These are phyloP conservation scores for Eustalomyia histrio DNA, from an alignment of 2,888 invertebrate species.

Conservation along the genomic window DNA sequence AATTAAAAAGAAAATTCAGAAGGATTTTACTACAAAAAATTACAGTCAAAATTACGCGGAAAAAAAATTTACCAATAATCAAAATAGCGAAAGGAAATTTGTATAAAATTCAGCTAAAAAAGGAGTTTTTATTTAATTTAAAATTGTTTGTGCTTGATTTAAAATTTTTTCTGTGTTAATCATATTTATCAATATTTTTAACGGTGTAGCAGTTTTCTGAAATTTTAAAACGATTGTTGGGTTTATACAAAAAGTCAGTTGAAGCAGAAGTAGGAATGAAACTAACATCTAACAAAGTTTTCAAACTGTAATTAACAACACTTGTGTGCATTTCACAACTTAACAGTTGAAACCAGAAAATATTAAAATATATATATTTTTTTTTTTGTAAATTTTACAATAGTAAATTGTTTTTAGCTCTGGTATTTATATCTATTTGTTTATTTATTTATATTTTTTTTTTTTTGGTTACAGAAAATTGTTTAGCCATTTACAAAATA, in stretches of 20 bases:
- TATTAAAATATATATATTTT: not conserved
- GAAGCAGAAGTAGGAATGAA: not conserved
- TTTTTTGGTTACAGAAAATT: not conserved
- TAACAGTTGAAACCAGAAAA: conserved; percentile 1
- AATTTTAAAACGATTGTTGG: too few species aligned
- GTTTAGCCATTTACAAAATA: not conserved
- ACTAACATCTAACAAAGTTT: not conserved
- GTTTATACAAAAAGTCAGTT: not conserved
- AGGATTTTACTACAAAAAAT: too few species aligned
- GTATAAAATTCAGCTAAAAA: too few species aligned
- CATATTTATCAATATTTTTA: too few species aligned
- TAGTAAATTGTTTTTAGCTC: not conserved
- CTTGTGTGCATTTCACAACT: conserved; percentile 5
- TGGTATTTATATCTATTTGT: not conserved
- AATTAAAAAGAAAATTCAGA: too few species aligned
- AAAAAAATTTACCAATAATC: too few species aligned
- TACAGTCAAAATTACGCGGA: too few species aligned
- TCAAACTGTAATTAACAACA: conserved; percentile 16
- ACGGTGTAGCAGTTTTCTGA: too few species aligned
- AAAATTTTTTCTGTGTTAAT: too few species aligned
- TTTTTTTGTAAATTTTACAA: not conserved
- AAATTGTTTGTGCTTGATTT: too few species aligned
- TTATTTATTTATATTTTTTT: not conserved
- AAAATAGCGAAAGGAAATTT: too few species aligned
- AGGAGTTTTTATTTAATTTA: too few species aligned